These are phyloP conservation scores for Nixonia krombeini DNA, from an alignment of 1,140 invertebrate species.

Conservation along the genomic window DNA sequence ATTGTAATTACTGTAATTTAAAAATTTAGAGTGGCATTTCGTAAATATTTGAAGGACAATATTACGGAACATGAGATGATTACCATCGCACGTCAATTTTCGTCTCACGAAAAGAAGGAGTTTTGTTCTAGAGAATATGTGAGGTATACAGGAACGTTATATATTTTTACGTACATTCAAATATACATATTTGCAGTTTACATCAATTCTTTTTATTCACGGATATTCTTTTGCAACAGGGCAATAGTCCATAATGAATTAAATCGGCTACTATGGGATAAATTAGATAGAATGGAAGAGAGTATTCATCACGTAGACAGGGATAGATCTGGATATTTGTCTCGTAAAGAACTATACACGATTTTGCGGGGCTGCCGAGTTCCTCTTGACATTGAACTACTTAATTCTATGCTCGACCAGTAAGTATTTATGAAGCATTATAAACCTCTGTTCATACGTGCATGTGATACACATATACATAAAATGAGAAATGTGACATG, in stretches of 20 bases:
- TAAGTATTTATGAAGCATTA: too few relatives aligned
- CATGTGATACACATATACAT: too few relatives aligned
- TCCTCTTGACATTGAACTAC: slow-evolving; percentile 77
- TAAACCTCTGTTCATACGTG: too few relatives aligned
- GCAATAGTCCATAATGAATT: slow-evolving; percentile 79
- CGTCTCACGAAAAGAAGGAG: slow-evolving; percentile 60
- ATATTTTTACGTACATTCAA: too few relatives aligned
- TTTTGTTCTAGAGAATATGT: slow-evolving; percentile 69
- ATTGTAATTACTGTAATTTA: not conserved
- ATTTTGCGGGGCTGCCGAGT: slow-evolving; percentile 77
- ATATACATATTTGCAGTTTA: too few relatives aligned
- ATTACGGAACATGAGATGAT: slow-evolving; percentile 85
- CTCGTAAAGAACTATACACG: slow-evolving; percentile 73
- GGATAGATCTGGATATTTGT: slow-evolving; percentile 72
- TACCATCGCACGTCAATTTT: slow-evolving; percentile 79
- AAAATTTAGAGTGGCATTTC: slow-evolving; percentile 72
- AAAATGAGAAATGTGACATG: slow-evolving; percentile 8
- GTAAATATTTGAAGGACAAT: slow-evolving; percentile 74
- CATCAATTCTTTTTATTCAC: not conserved
- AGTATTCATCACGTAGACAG: slow-evolving; percentile 77
- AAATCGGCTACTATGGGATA: slow-evolving; percentile 79
- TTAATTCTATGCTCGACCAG: slow-evolving; percentile 80
- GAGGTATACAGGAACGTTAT: slow-evolving; percentile 64
- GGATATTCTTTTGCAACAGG: slow-evolving; percentile 47
- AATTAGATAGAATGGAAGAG: slow-evolving; percentile 77